phyloP scores from a whole-genome alignment of 2,888 invertebrate species.

The Bhutanitis thaidina region DNA sequence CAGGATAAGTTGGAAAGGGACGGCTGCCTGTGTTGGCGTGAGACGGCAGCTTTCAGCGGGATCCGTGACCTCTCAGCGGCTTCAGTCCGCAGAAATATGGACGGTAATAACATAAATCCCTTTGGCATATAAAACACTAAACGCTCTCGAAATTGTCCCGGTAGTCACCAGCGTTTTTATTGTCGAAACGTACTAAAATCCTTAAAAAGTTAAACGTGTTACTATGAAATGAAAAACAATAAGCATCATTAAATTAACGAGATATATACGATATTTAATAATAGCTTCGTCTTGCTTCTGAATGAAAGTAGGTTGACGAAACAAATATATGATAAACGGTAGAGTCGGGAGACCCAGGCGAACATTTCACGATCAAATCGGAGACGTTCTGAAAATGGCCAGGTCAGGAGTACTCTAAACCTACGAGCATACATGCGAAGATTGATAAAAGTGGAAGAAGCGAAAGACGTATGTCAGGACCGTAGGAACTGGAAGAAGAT shows the following conservation, averaged over 20 bases:
- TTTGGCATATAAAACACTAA: constrained; percentile 80
- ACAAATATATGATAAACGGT: too few species aligned
- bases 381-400: too few species aligned
- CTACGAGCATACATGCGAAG: too few species aligned
- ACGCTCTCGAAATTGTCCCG: constrained; percentile 72
- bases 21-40: constrained; percentile 41
- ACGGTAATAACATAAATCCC: constrained; percentile 80
- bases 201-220: constrained; percentile 18
- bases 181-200: constrained; percentile 23
- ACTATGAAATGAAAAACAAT: neutral
- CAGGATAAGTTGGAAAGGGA: constrained; percentile 53
- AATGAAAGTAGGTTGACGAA: too few species aligned
- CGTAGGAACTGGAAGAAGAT: too few species aligned
- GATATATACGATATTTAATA: too few species aligned
- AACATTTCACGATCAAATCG: too few species aligned
- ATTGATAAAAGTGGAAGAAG: too few species aligned
- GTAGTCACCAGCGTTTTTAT: constrained; percentile 50
- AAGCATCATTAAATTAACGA: neutral
- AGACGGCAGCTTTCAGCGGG: constrained; percentile 55
- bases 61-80: constrained; percentile 78
- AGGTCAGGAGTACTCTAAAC: too few species aligned
- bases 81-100: constrained; percentile 78
- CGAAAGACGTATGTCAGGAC: too few species aligned
- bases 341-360: too few species aligned
- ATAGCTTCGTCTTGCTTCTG: too few species aligned